A percentile compares a stretch with the other conserved stretches of the same genome.
phyloP scores from a whole-genome alignment of 2,888 invertebrate genomes.

The Xestobium rufovillosum region DNA sequence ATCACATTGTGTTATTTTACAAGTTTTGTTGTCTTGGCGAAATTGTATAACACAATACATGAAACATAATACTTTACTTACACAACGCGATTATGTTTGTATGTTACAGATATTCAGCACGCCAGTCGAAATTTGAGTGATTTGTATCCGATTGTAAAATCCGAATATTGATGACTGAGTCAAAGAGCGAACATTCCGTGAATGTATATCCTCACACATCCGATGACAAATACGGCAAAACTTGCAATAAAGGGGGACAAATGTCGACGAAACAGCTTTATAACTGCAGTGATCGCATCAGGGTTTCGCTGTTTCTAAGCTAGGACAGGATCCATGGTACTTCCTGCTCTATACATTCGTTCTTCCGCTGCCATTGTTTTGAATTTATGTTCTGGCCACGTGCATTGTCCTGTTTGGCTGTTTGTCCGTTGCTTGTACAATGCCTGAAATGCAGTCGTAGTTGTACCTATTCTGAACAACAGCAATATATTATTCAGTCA shows the following conservation, averaged over 20 bases:
- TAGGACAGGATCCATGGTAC: slow-evolving; percentile 37
- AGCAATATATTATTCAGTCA: too few relatives aligned
- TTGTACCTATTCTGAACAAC: slow-evolving; percentile 21
- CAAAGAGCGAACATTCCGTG: too few relatives aligned
- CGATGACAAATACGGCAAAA: slow-evolving; percentile 1
- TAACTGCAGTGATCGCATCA: slow-evolving; percentile 18
- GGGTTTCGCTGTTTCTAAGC: slow-evolving; percentile 34
- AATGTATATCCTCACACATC: too few relatives aligned
- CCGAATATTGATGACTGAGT: too few relatives aligned
- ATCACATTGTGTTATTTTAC: too few relatives aligned
- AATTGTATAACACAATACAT: too few relatives aligned
- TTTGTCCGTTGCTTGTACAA: slow-evolving; percentile 38
- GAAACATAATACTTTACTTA: too few relatives aligned
- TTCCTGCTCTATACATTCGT: slow-evolving; percentile 38
- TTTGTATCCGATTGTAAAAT: too few relatives aligned
- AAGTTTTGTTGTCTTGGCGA: too few relatives aligned
- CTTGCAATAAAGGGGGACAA: slow-evolving; percentile 17
- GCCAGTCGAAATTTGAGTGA: too few relatives aligned
- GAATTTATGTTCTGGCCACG: slow-evolving; percentile 40
- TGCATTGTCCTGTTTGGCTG: slow-evolving; percentile 38
- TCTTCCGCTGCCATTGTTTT: slow-evolving; percentile 40
- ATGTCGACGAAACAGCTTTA: slow-evolving; percentile 26
- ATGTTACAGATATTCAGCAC: too few relatives aligned
- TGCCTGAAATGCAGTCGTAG: slow-evolving; percentile 37
- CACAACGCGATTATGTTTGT: too few relatives aligned